Evolutionary conservation across 2,797 vertebrate species (phyloP), one percentile per base, ranked within the genome.

Genomic region (Cephalopachus bancanus): DNA sequence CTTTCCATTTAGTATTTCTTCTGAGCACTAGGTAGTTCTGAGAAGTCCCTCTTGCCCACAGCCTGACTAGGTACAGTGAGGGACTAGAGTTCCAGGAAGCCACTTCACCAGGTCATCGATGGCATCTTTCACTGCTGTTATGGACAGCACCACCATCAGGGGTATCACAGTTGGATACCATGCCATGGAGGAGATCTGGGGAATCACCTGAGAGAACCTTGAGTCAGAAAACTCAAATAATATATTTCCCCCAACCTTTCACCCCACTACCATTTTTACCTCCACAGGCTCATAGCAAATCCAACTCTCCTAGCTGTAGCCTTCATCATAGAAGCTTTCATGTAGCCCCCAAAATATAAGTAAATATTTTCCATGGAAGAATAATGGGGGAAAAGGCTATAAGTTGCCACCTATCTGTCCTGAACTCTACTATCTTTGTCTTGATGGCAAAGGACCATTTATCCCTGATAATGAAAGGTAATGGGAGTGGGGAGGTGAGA

Each of bases 111-210:
- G 97, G 94, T 99, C 99, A 59, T 99, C 99, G 0, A 97, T 98
- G 97, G 99, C 99, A 79, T 99, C 99, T 98, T 99, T 99, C 57
- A 99, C 99, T 17, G 99, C 99, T 0, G 99, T 99, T 10, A 99
- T 99, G 10, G 98, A 88, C 74, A 99, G 97, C 97, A 99, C 99
- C 97, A 99, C 96, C 17, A 99, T 85, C 24, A 99, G 98, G 10
- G 99, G 99, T 64, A 99, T 98, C 49, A 99, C 99, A 0, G 99
- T 99, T 89, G 99, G 99, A 97, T 99, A 99, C 99, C 99, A 99
- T 55, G 99, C 98, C 83, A 99, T 98, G 0, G 99, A 99, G n/a
- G 99, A 99, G 95, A 99, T 98, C 97, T 99, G 98, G 37, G 99
- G 99, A 97, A 99, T 99, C 51, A 99, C 7, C 99, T 99, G 98